Evolutionary conservation across 1,140 invertebrate species (phyloP), one percentile per base, ranked within the genome.

Genomic region (Argopecten irradians): DNA sequence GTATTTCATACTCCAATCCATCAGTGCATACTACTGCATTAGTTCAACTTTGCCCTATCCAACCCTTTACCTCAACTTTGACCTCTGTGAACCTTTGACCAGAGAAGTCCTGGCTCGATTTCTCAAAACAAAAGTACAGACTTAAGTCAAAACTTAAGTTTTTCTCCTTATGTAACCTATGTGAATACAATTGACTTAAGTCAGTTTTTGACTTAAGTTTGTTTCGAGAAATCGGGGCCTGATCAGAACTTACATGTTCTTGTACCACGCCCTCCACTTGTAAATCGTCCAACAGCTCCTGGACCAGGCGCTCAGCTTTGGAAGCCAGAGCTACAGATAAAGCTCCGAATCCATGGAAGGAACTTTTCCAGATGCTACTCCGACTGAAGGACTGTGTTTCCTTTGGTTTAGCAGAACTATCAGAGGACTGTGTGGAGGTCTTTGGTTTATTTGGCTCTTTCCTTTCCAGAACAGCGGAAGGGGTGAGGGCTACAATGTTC

Each of bases 241-340:
- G n/a, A n/a, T n/a, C n/a, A n/a, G n/a, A 22, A 33, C 86, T 71
- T 46, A 89, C 89, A 43, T 84, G 36, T n/a, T 89, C 88, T 34
- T 88, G 90, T 83, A 91, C 88, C 13, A 90, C 83, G 34, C 92
- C 92, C 87, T 95, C 95, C 82, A 94, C 95, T 93, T 97, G 96
- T 11, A 97, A 94, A 96, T 97, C 97, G 87, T 97, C 97, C 88
- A 97, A 96, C n/a, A 97, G 94, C 84, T 96, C 96, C 0, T 96
- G 96, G 55, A 97, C 94, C 71, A 98, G 94, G 34, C 96, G 96
- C 13, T 98, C 94, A 16, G 97, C 97, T 93, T 97, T 97, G 3
- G 96, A 97, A 0, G 97, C 97, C 83, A 98, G 96, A 0, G 97
- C 97, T 0, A 98, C 97, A 85, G 97, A 97, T 13, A 98, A 95